Base-by-base conservation (phyloP, 2,888 invertebrate species). In the Cabera pusaria region DNA sequence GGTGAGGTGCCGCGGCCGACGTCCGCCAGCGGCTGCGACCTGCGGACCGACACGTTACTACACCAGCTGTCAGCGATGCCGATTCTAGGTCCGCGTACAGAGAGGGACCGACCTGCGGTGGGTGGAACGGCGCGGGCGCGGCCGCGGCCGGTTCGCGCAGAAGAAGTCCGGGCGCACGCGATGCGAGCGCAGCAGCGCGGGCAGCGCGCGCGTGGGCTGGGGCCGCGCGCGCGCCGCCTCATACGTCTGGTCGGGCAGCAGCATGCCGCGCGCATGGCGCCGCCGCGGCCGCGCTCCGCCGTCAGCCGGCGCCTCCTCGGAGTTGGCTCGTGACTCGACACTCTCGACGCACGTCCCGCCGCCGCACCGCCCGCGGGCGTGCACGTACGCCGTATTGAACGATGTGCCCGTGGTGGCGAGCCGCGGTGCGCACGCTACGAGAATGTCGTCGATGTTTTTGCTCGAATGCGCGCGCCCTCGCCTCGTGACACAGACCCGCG, bases 191-290 rank as follows among this genome's bases (percentile, higher is more conserved):
- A 80, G 65, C 57, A 80, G 56, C 44, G 67, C 63, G 38, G 53
- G 65, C 56, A 73, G 66, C 31, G 64, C 81, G 80, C 54, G 89
- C 68, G 76, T 92, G 90, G 78, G 92, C 91, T 55, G 92, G 38
- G 38, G 28, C 25, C 3, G 41, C 90, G 86, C 14, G 3, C 73
- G 91, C 91, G 79, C 52, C 35, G 47, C 91, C 86, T 94, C 94
- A 90, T 95, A 95, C 63, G 93, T 94, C 90, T 95, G 93, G 88
- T 95, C 95, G 59, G 95, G 94, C 84, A 93, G 91, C 87, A 95
- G 91, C 93, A 90, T 98, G 97, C 17, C 45, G 28, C 49, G 37
- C 42, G 28, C 46, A 35, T 42, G 28, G 33, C 41, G 23, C 23
- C 17, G 36, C 31, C 16, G 20, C 32, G 10, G 38, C 36, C 22